These are phyloP conservation scores for Macrophya annulata DNA, from an alignment of 2,888 invertebrate species.

Conservation along the genomic window DNA sequence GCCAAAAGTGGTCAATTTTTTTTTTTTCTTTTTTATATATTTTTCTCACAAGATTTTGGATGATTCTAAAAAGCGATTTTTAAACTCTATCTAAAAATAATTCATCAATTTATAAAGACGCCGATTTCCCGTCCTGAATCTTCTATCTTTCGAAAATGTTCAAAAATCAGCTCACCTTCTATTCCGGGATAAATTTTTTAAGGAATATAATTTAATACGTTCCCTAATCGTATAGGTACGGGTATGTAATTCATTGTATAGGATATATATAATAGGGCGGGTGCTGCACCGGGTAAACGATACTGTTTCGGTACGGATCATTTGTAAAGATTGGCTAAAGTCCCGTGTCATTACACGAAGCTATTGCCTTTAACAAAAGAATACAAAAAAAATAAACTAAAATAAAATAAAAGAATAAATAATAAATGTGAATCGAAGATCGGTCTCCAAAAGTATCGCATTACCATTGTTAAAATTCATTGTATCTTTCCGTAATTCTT, in stretches of 20 bases:
- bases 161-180: background rate
- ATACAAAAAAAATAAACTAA: background rate
- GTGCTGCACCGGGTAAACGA: constrained; percentile 18
- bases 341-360: constrained; percentile 31
- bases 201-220: background rate
- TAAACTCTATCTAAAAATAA: too few relatives aligned
- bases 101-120: background rate
- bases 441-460: constrained; percentile 45
- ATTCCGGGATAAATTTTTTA: background rate
- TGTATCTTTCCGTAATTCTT: constrained; percentile 17
- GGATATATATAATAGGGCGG: background rate
- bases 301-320: constrained; percentile 38
- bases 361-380: constrained; percentile 5
- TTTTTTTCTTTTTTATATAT: background rate
- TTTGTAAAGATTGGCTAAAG: constrained; percentile 32
- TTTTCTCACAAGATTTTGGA: background rate
- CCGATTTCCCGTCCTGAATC: background rate
- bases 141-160: background rate
- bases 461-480: constrained; percentile 41
- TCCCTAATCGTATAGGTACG: background rate
- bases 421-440: background rate
- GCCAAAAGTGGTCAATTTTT: background rate
- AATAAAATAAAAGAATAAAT: too few relatives aligned
- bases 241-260: background rate
- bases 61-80: background rate